Evolutionary conservation across 2,888 invertebrate genomes (phyloP), one percentile per base, ranked within the genome.

Genomic region (Amblyteles armatorius): DNA sequence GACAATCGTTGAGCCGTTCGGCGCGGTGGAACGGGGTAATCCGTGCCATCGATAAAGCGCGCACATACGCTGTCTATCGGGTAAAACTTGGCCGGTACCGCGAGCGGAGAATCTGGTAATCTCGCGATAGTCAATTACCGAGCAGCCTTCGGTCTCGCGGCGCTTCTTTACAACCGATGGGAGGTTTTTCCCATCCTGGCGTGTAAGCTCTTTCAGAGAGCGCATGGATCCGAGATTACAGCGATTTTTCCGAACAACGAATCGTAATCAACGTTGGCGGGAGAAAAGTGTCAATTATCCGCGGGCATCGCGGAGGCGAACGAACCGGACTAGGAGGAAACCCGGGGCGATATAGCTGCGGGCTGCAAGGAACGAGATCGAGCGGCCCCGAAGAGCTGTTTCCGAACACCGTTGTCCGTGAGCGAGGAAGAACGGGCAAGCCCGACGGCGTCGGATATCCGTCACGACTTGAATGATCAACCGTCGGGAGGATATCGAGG

Each of bases 381-480:
- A 33, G 19, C 63, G 19, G 19, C 36, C 11, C 6, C 29, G 50
- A n/a, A 26, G 69, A 50, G 52, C 22, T 67, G 50, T 60, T 52
- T 22, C 26, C 67, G 16, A 67, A 52, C n/a, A 26, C 40, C n/a
- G 36, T 40, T 9, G 40, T 52, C 52, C 22, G 5, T 33, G 65
- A 7, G 65, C 19, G 36, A 40, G 40, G n/a, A 67, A 40, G 50
- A 52, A 67, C 26, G n/a, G n/a, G 5, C 11, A 6, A 55, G 40
- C 76, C 48, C 50, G 67, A 67, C 67, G 67, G 67, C 52, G 36
- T 67, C 52, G 52, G 76, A 77, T 77, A 67, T 77, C 76, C 76
- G 65, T 77, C 76, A 67, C 52, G 76, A 67, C 76, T 77, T 77
- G 76, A 77, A 77, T 77, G 76, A 77, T 77, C 67, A 67, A 77